Base-by-base conservation (phyloP, 2,797 vertebrate genomes). In the Falco berigora region DNA sequence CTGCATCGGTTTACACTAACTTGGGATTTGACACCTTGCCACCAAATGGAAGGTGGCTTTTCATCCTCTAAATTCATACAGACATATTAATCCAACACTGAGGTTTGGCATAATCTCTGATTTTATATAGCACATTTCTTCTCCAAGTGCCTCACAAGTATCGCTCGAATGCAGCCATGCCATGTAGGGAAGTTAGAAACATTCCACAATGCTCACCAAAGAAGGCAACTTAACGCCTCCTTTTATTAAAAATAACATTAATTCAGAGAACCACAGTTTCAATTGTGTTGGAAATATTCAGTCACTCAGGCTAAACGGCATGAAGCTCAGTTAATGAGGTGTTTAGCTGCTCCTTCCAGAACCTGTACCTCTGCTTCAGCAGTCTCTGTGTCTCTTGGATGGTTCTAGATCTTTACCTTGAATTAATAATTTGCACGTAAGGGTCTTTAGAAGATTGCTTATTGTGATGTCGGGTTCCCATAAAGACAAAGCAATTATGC, bases 231-330 rank as follows among this genome's bases (percentile, higher is more conserved):
- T 91, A 92, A 86, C 28, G 53, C 94, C 95, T 96, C 78, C 81
- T 93, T 93, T 96, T 96, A 97, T 96, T 96, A 96, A 92, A 96
- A 96, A 94, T 77, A 94, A 91, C 94, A 95, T 95, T 87, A 96
- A 95, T 95, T 87, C 90, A 80, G 80, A 89, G 80, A 90, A 74
- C 56, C 74, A 94, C 69, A 42, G 88, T 68, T 93, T 85, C 94
- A 96, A 92, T 95, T 95, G 95, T 97, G 94, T 96, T 96, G 95
- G 96, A 95, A 97, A 96, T 42, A 93, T 9, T 61, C 94, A 85
- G 94, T 96, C 93, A 94, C 73, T 84, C 62, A 56, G 94, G 87
- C 96, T 80, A 49, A 93, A 63, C 0, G 23, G 86, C 77, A 58
- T 32, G 86, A 82, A 82, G 74, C 52, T 94, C 86, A 40, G 74